A percentile compares a stretch with the other conserved stretches of the same genome.
phyloP scores from a whole-genome alignment of 1,140 invertebrate species.

The Chrysoperla carnea region DNA sequence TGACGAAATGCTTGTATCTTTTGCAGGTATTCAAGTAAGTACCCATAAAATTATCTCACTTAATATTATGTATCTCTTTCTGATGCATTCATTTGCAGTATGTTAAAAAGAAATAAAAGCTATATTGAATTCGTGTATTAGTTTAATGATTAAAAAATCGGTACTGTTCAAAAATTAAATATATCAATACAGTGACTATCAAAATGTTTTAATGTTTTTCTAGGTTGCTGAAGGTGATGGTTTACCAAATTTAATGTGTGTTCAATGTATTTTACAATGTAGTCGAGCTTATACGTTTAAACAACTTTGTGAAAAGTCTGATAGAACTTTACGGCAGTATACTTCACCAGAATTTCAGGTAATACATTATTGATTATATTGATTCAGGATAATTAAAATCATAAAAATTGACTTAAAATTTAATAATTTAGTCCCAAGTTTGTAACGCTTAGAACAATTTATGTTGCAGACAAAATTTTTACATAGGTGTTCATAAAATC shows the following conservation, averaged over 20 bases:
- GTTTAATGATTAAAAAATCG: no score
- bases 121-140: no score
- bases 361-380: constrained; percentile 1
- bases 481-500: no score
- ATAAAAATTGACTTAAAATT: no score
- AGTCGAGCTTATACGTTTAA: constrained; percentile 29
- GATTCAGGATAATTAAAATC: no score
- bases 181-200: background rate
- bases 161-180: no score
- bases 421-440: no score
- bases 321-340: constrained; percentile 20
- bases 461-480: no score
- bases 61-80: background rate
- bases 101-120: constrained; percentile 1
- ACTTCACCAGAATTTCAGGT: constrained; percentile 23
- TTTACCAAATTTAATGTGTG: constrained; percentile 25
- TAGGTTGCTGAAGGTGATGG: constrained; percentile 26
- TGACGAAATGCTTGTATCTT: constrained; percentile 24
- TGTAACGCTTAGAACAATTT: no score
- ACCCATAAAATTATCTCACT: background rate
- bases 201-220: background rate
- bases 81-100: background rate
- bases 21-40: constrained; percentile 22
- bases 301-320: constrained; percentile 26
- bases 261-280: constrained; percentile 26